A percentile compares a stretch with the other conserved stretches of the same genome.
phyloP scores from a whole-genome alignment of 2,888 invertebrate genomes.

The Proisotoma minuta region DNA sequence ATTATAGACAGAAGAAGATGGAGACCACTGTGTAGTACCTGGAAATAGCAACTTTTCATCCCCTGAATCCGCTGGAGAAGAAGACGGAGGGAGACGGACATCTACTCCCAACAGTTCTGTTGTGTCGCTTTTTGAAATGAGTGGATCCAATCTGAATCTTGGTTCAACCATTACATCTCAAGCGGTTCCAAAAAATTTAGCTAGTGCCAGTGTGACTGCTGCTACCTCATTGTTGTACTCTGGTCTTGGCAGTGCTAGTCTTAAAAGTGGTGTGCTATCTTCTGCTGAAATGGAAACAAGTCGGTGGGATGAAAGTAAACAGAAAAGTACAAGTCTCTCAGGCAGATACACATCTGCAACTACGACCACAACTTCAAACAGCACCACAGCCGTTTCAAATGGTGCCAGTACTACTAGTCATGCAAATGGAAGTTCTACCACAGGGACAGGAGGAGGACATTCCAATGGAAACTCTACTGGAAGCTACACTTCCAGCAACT shows the following conservation, averaged over 20 bases:
- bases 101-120: background rate
- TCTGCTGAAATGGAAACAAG: conserved; percentile 37
- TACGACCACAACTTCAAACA: conserved; percentile 14
- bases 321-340: conserved; percentile 44
- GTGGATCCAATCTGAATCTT: conserved; percentile 19
- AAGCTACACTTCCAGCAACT: conserved; percentile 59
- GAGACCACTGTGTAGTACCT: background rate
- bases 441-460: conserved; percentile 36
- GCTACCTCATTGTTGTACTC: conserved; percentile 42
- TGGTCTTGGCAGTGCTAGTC: conserved; percentile 20
- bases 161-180: conserved; percentile 32
- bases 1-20: background rate
- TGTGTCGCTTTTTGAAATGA: conserved; percentile 15
- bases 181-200: conserved; percentile 42
- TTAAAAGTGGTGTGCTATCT: conserved; percentile 12
- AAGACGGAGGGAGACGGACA: background rate
- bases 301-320: conserved; percentile 42
- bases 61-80: background rate
- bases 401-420: conserved; percentile 28
- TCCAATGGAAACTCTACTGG: conserved; percentile 7
- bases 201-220: conserved; percentile 42
- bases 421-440: conserved; percentile 44
- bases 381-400: conserved; percentile 23
- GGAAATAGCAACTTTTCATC: background rate
- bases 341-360: conserved; percentile 37